A percentile compares a stretch with the other conserved stretches of the same genome.
These are phyloP conservation scores for Atherinosoma microstoma DNA, from an alignment of 2,797 vertebrate genomes.

Conservation along the genomic window DNA sequence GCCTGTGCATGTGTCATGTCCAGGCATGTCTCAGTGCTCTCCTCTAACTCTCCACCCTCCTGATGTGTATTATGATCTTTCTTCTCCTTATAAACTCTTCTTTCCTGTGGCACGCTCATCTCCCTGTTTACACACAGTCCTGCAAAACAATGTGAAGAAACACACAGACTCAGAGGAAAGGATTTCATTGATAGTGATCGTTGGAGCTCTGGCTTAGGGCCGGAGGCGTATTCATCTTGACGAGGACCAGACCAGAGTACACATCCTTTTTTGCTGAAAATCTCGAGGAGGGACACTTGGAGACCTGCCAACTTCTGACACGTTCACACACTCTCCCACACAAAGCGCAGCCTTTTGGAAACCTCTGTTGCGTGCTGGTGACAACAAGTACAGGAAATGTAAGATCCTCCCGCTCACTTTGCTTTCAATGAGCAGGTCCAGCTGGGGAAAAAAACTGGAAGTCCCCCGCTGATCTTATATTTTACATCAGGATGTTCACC, in stretches of 20 bases:
- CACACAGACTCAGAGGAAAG: slow-evolving; percentile 11
- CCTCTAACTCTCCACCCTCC: slow-evolving; percentile 40
- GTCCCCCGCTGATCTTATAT: slow-evolving; percentile 23
- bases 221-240: slow-evolving; percentile 45
- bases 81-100: slow-evolving; percentile 51
- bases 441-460: slow-evolving; percentile 36
- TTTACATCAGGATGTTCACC: background rate
- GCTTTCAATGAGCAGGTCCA: slow-evolving; percentile 25
- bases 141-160: slow-evolving; percentile 38
- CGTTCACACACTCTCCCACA: slow-evolving; percentile 17
- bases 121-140: slow-evolving; percentile 62
- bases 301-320: slow-evolving; percentile 46
- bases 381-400: slow-evolving; percentile 43
- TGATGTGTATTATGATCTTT: slow-evolving; percentile 42
- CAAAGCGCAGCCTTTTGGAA: slow-evolving; percentile 21
- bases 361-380: slow-evolving; percentile 24
- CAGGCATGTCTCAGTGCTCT: slow-evolving; percentile 60
- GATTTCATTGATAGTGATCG: slow-evolving; percentile 24
- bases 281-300: slow-evolving; percentile 29
- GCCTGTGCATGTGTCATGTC: slow-evolving; percentile 53
- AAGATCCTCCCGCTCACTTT: slow-evolving; percentile 34
- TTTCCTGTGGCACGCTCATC: slow-evolving; percentile 58
- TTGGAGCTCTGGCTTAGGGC: slow-evolving; percentile 8
- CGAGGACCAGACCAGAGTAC: slow-evolving; percentile 57
- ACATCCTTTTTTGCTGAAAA: slow-evolving; percentile 44